Conservation (phyloP, 2,797 vertebrate genomes). For the Enteromius fasciolatus region DNA sequence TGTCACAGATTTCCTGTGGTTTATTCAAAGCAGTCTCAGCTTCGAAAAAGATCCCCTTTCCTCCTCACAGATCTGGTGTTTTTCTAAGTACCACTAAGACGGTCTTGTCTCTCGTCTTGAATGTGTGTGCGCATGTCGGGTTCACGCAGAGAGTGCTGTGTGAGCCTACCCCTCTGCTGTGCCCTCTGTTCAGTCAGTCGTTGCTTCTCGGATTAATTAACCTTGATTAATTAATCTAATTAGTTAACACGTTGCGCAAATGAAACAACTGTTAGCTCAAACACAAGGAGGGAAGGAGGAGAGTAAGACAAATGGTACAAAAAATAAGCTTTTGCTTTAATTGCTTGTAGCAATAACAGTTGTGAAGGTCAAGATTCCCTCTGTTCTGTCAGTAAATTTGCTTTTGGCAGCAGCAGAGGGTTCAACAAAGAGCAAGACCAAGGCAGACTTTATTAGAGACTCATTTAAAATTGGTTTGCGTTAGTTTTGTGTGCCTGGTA, state of each 20-base stretch:
- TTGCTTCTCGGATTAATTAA: conserved; percentile 60
- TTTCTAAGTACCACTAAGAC: neutral
- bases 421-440: conserved; percentile 19
- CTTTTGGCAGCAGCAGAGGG: conserved; percentile 54
- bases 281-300: conserved; percentile 1
- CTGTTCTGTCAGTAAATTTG: conserved; percentile 50
- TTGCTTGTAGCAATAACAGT: conserved; percentile 58
- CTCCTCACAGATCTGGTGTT: conserved; percentile 1
- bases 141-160: conserved; percentile 24
- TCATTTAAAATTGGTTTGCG: conserved; percentile 27
- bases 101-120: neutral
- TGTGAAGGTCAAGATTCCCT: conserved; percentile 64
- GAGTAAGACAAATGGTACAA: conserved; percentile 24
- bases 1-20: conserved; percentile 25
- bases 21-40: conserved; percentile 20
- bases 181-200: conserved; percentile 54
- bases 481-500: neutral
- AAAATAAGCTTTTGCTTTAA: conserved; percentile 47
- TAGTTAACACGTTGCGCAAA: conserved; percentile 58
- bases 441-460: conserved; percentile 27
- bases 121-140: conserved; percentile 18
- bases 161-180: conserved; percentile 35
- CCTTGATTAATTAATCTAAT: conserved; percentile 67
- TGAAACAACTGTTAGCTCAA: conserved; percentile 48
- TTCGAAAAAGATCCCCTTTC: conserved; percentile 28